Percentiles rank a stretch among this genome's conserved stretches.
These are phyloP conservation scores for Brachionus paranguensis DNA, from an alignment of 1,140 invertebrate genomes.

Conservation along the genomic window DNA sequence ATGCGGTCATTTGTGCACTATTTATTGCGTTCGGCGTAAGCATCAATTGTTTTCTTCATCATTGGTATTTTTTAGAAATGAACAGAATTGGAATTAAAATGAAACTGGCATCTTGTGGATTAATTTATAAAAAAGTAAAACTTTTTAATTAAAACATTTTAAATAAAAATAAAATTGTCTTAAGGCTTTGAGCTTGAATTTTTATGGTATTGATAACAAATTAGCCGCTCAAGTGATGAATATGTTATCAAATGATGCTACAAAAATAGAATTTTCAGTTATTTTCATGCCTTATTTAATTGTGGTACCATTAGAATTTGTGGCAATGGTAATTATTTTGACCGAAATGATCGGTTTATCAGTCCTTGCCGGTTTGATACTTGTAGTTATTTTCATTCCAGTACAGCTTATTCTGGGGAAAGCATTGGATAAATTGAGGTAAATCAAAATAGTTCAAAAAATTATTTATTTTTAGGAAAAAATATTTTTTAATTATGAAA, in stretches of 20 bases:
- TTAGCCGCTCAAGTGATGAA: neutral
- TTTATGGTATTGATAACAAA: neutral
- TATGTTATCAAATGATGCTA: constrained; percentile 25
- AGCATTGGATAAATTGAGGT: neutral
- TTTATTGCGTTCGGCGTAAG: constrained; percentile 65
- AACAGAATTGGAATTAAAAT: constrained; percentile 68
- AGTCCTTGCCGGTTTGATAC: neutral
- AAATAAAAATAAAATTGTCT: neutral
- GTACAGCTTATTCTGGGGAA: neutral
- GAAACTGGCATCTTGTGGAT: constrained; percentile 67
- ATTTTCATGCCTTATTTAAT: constrained; percentile 13
- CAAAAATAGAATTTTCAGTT: constrained; percentile 5
- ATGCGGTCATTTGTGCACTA: constrained; percentile 50
- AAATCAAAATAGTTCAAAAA: neutral
- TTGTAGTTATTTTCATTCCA: neutral
- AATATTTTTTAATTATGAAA: no score
- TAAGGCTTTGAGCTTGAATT: neutral
- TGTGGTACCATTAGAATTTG: neutral
- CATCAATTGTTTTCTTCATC: constrained; percentile 66
- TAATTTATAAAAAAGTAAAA: constrained; percentile 70
- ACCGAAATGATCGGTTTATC: neutral
- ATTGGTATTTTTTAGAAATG: constrained; percentile 71
- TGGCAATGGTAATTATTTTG: neutral
- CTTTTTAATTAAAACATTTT: no score
- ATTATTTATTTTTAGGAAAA: neutral